Percentiles rank a stretch among this genome's conserved stretches.
phyloP scores from a whole-genome alignment of 2,888 invertebrate species.

The Cephus rjabovi region DNA sequence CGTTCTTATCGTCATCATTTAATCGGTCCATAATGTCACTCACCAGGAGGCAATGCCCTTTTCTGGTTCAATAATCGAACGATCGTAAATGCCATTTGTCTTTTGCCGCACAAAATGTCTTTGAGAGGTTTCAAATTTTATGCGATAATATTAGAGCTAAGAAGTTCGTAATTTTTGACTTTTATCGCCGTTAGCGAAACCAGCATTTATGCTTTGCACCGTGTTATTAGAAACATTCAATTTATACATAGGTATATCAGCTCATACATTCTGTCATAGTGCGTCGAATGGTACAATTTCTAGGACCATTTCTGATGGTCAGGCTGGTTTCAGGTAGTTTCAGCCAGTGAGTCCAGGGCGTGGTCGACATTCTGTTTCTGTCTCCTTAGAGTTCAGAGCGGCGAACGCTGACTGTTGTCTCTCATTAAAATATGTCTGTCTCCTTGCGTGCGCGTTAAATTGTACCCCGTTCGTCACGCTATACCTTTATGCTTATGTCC shows the following conservation, averaged over 20 bases:
- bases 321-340: not conserved
- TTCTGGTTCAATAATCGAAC: not conserved
- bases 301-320: not conserved
- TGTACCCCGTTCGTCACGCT: not conserved
- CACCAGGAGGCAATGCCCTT: not conserved
- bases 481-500: not conserved
- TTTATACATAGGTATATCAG: not conserved
- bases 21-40: not conserved
- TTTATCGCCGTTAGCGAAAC: not conserved
- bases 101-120: not conserved
- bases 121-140: not conserved
- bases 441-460: slow-evolving; percentile 4
- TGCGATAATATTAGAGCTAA: not conserved
- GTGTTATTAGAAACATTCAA: not conserved
- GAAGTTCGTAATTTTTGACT: not conserved
- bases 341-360: not conserved
- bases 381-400: not conserved
- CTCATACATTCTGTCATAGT: not conserved
- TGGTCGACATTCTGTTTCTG: slow-evolving; percentile 3
- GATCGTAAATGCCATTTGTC: not conserved
- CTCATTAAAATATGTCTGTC: not conserved
- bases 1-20: not conserved
- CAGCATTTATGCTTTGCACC: not conserved
- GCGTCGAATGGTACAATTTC: not conserved
- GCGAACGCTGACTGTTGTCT: not conserved